phyloP scores from a whole-genome alignment of 1,140 invertebrate genomes.

The Periplaneta americana region DNA sequence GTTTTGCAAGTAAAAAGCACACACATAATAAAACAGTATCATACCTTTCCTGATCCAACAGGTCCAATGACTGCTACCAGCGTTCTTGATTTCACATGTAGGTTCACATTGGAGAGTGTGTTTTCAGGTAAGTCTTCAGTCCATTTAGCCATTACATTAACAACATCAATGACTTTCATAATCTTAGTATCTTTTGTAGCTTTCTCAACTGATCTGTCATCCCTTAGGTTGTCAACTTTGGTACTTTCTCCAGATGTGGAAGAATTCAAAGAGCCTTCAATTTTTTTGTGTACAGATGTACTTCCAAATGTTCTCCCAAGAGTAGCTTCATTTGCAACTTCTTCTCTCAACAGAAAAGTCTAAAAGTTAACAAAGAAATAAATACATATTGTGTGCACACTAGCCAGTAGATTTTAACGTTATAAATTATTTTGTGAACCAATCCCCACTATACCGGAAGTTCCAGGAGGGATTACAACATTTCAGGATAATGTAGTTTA shows the following conservation, averaged over 20 bases:
- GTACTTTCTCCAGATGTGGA: too few species aligned
- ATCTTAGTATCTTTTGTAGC: not conserved
- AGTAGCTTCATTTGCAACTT: not conserved
- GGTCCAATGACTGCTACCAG: constrained; percentile 44
- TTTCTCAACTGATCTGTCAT: not conserved
- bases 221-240: not conserved
- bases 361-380: not conserved
- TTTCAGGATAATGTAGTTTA: too few species aligned
- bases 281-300: not conserved
- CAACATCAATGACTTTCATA: not conserved
- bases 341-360: constrained; percentile 14
- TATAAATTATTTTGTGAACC: too few species aligned
- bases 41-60: constrained; percentile 44
- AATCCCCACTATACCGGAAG: too few species aligned
- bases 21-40: not conserved
- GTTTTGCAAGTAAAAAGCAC: not conserved
- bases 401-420: too few species aligned
- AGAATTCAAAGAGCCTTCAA: not conserved
- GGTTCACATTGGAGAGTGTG: constrained; percentile 29
- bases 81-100: constrained; percentile 36
- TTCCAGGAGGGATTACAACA: too few species aligned
- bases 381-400: too few species aligned
- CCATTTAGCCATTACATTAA: constrained; percentile 15
- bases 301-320: not conserved
- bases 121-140: constrained; percentile 8